phyloP scores from a whole-genome alignment of 30 jellyfish, hydroid and myxozoan genomes.

The Chironex yamaguchii region DNA sequence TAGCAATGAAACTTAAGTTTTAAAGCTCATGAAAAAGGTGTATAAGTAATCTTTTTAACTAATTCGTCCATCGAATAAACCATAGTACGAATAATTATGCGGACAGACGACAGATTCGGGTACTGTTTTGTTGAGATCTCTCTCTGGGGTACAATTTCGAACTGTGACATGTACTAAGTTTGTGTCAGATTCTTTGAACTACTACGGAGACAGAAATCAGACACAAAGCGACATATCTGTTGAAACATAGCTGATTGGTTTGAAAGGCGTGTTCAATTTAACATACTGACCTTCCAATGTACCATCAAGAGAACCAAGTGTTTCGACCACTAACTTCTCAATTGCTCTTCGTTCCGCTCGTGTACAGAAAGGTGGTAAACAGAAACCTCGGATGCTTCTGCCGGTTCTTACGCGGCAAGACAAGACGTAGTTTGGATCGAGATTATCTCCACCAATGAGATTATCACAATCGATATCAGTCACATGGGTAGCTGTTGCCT shows the following conservation, averaged over 20 bases:
- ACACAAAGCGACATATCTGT: not conserved
- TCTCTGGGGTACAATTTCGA: too few species aligned
- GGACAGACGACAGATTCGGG: too few species aligned
- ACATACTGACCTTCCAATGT: conserved; percentile 58
- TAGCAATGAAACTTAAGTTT: too few species aligned
- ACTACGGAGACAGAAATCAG: not conserved
- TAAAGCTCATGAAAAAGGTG: too few species aligned
- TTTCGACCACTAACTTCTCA: conserved; percentile 54
- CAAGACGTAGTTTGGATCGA: conserved; percentile 76
- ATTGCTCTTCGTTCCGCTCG: conserved; percentile 84
- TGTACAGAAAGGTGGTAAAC: conserved; percentile 83
- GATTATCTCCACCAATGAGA: conserved; percentile 69
- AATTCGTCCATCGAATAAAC: too few species aligned
- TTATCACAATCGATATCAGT: conserved; percentile 72
- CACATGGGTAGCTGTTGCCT: conserved; percentile 44
- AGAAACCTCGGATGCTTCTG: conserved; percentile 73
- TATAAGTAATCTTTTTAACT: too few species aligned
- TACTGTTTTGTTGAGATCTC: too few species aligned
- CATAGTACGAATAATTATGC: too few species aligned
- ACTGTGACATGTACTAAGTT: too few species aligned
- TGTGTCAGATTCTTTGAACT: not conserved
- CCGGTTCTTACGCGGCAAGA: conserved; percentile 92
- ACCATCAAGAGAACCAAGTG: conserved; percentile 63
- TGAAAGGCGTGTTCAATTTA: not conserved
- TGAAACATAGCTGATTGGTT: not conserved